These are phyloP conservation scores for Margarornis squamiger DNA, from an alignment of 2,797 vertebrate species.

Conservation along the genomic window DNA sequence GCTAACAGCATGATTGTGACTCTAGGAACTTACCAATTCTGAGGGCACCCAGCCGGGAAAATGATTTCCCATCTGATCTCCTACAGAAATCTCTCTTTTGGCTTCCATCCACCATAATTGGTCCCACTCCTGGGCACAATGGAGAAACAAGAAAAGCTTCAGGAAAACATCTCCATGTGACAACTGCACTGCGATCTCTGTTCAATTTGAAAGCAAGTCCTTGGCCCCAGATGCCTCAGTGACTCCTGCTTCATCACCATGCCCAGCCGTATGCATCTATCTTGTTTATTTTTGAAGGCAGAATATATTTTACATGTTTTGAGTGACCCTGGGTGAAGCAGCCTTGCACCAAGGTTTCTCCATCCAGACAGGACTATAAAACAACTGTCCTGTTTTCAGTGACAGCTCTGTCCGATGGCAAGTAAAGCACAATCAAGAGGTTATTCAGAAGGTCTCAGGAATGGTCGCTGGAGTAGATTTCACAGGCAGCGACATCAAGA, in stretches of 20 bases:
- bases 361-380: constrained; percentile 18
- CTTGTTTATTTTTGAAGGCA: neutral
- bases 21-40: neutral
- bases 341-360: neutral
- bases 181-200: rapidly evolving
- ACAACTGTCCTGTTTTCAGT: neutral
- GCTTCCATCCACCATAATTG: neutral
- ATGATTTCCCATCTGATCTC: neutral
- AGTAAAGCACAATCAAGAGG: constrained; percentile 29
- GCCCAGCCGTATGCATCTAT: neutral
- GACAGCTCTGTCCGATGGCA: neutral
- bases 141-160: neutral
- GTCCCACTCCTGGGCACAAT: neutral
- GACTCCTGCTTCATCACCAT: neutral
- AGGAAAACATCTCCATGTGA: neutral
- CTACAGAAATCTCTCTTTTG: neutral
- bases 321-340: neutral
- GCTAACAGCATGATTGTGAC: neutral
- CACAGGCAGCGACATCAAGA: neutral
- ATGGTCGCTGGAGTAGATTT: constrained; percentile 14
- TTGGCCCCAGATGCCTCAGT: neutral
- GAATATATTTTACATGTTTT: neutral
- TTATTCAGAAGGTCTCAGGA: constrained; percentile 37
- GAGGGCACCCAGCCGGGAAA: neutral
- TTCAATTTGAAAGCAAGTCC: neutral